phyloP scores from a whole-genome alignment of 2,113 vertebrate species.

The Ivindomyrus marchei region DNA sequence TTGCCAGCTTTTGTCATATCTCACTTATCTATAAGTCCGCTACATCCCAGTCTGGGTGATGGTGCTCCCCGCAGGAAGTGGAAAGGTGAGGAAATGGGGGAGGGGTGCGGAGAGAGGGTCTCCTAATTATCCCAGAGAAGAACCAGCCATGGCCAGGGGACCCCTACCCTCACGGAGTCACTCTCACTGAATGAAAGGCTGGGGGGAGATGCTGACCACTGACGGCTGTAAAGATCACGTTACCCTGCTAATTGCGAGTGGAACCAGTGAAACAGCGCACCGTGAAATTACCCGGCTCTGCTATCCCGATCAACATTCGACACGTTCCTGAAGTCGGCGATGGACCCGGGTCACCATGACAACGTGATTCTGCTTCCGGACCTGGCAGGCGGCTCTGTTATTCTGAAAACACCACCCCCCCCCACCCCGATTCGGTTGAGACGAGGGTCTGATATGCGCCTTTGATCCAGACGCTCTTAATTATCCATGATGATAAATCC shows the following conservation, averaged over 20 bases:
- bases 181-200: conserved; percentile 30
- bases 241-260: not conserved
- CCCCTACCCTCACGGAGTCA: conserved; percentile 25
- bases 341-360: not conserved
- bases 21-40: not conserved
- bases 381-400: not conserved
- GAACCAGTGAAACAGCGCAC: not conserved
- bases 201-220: conserved; percentile 13
- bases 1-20: not conserved
- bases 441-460: not conserved
- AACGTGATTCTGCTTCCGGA: not conserved
- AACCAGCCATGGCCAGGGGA: not conserved
- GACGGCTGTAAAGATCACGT: not conserved
- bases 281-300: not conserved
- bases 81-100: not conserved
- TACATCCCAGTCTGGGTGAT: not conserved
- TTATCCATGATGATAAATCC: not conserved
- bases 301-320: not conserved
- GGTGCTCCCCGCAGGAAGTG: not conserved
- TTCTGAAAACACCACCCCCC: not conserved
- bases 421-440: not conserved
- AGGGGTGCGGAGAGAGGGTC: no score
- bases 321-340: not conserved
- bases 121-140: conserved; percentile 19
- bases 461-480: not conserved